A percentile compares a stretch with the other conserved stretches of the same genome.
Conservation (phyloP, 2,113 vertebrate species). For the Tor tambroides region DNA sequence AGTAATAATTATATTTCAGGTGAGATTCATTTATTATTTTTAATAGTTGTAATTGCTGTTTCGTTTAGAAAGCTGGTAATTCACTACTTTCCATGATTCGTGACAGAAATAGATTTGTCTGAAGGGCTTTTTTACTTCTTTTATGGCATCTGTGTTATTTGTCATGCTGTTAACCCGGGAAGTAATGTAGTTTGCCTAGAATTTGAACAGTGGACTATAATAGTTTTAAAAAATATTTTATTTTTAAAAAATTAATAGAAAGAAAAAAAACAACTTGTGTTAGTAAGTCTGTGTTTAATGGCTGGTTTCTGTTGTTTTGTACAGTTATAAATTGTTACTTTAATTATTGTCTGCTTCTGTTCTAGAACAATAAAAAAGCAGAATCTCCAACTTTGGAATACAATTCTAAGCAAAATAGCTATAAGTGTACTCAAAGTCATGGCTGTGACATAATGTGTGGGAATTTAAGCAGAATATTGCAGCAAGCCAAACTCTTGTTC, state of each 20-base stretch:
- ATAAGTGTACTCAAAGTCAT: neutral
- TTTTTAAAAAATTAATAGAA: neutral
- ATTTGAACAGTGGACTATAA: neutral
- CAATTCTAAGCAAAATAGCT: neutral
- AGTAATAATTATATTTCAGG: constrained; percentile 1
- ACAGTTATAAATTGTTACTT: neutral
- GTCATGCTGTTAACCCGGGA: neutral
- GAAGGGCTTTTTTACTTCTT: neutral
- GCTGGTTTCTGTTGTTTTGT: neutral
- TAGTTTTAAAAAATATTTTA: neutral
- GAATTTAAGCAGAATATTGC: neutral
- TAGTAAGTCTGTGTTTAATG: neutral
- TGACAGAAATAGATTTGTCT: neutral
- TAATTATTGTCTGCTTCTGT: neutral
- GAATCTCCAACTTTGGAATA: neutral
- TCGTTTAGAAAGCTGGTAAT: constrained; percentile 55
- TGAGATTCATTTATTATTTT: neutral
- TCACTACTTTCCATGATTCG: constrained; percentile 51
- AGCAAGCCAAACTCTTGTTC: neutral
- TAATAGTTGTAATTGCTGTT: constrained; percentile 10
- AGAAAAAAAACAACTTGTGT: neutral
- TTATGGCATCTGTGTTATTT: neutral
- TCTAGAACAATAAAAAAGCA: neutral
- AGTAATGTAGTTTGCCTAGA: neutral
- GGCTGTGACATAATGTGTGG: neutral